A percentile compares a stretch with the other conserved stretches of the same genome.
These are phyloP conservation scores for Epiblema foenella DNA, from an alignment of 2,888 invertebrate genomes.

Conservation along the genomic window DNA sequence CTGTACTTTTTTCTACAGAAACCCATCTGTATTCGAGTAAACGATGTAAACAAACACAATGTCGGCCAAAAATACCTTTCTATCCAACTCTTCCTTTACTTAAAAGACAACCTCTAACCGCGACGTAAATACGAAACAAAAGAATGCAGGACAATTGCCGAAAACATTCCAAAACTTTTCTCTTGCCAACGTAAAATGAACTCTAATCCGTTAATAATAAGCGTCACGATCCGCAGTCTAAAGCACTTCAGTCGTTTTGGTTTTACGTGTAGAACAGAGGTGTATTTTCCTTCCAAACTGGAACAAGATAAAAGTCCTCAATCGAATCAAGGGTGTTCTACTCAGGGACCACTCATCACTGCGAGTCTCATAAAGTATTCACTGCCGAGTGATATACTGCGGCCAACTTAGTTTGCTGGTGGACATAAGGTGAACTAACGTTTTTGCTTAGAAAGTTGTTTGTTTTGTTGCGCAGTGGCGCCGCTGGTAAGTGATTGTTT, in stretches of 20 bases:
- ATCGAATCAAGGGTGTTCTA: conserved; percentile 40
- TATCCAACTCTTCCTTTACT: conserved; percentile 20
- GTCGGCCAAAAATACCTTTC: conserved; percentile 17
- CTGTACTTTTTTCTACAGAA: neutral
- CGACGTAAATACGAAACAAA: conserved; percentile 29
- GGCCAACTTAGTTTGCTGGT: conserved; percentile 12
- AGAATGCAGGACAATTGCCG: conserved; percentile 30
- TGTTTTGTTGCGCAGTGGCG: conserved; percentile 4
- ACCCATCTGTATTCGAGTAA: conserved; percentile 16
- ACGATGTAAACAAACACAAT: conserved; percentile 19
- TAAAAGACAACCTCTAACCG: conserved; percentile 31
- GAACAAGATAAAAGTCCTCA: conserved; percentile 39
- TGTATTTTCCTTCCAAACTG: conserved; percentile 25
- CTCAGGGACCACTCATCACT: conserved; percentile 39
- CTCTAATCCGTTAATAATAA: neutral
- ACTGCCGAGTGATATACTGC: conserved; percentile 28
- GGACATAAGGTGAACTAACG: conserved; percentile 13
- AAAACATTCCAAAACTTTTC: conserved; percentile 15
- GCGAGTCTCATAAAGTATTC: conserved; percentile 32
- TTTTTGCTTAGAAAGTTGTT: neutral
- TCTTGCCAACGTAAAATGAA: neutral
- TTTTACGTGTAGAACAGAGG: neutral
- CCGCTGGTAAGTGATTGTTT: neutral
- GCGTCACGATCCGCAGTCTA: neutral
- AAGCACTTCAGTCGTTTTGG: neutral